Evolutionary conservation across 2,888 invertebrate species (phyloP), one percentile per base, ranked within the genome.

Genomic region (Aphidoletes aphidimyza): DNA sequence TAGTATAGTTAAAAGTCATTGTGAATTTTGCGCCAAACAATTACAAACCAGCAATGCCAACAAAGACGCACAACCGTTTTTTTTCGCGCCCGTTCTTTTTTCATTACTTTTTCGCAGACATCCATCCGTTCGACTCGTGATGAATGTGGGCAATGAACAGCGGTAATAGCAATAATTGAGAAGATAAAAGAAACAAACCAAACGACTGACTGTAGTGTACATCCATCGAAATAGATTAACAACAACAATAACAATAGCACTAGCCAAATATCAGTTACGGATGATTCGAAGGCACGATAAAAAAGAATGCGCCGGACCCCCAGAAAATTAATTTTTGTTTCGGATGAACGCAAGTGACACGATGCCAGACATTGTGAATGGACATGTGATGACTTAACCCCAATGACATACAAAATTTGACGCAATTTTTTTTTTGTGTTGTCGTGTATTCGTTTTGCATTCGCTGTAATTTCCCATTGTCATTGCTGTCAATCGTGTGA

Each of bases 1-100:
- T n/a, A n/a, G n/a, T n/a, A n/a, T n/a, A 69, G 69, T 69, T 30
- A n/a, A 69, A 69, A 69, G 69, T 69, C 69, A 69, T 69, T 69
- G 54, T 11, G 54, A 54, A 22, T 54, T 54, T 26, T 3, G 54
- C 69, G 69, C 69, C 69, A 69, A 69, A 69, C 34, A 69, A 69
- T 69, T 69, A 69, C 34, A 26, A n/a, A n/a, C 17, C 30, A 69
- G 26, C 34, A 3, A 54, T 54, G 26, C 54, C 30, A 69, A 54
- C 14, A n/a, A 30, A 69, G 30, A 26, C n/a, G n/a, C 26, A 30
- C 54, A 54, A n/a, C 30, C 0, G 26, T 30, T 69, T 69, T 69
- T 69, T 5, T n/a, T 69, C 69, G 30, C 34, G n/a, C n/a, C n/a
- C n/a, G n/a, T n/a, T n/a, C n/a, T n/a, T n/a, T n/a, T n/a, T n/a